Evolutionary conservation across 2,888 invertebrate species (phyloP), one percentile per base, ranked within the genome.

Genomic region (Piscicola geometra): DNA sequence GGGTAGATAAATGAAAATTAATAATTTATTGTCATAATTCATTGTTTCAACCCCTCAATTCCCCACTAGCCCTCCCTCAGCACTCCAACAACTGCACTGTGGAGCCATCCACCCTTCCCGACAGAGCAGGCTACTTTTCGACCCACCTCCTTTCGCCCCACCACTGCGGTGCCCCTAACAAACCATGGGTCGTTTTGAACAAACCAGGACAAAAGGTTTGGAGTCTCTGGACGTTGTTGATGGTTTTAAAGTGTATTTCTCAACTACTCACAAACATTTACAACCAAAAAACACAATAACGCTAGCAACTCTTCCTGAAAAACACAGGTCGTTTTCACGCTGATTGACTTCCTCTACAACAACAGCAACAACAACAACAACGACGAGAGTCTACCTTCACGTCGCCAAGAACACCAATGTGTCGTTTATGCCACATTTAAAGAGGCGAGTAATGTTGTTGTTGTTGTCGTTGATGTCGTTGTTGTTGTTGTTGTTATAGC

Each of bases 361-460:
- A n/a, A 56, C 60, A 3, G 15, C 25, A 25, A 18, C 21, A 56
- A 56, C n/a, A 56, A 56, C n/a, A 56, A 56, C 60, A 56, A 56
- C 25, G 41, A 41, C 41, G 41, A 41, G 9, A 41, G 15, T 41
- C 41, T 41, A 15, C 15, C 15, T 41, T 41, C 41, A 9, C 15
- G 9, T 41, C 41, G 41, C 9, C 41, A 25, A 0, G 30, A 50
- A 0, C 28, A 9, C 30, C 52, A 72, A 36, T 73, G 73, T 56
- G 56, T 35, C 25, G 73, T 73, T 1, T 73, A 73, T 36, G 73
- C 41, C 32, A 73, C 60, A 15, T 64, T 73, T 28, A 73, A 73
- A 28, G 73, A 73, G 41, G 60, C n/a, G 60, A 9, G 9, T 56
- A n/a, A 18, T 56, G n/a, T n/a, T 56, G n/a, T 56, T 56, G n/a